phyloP scores from a whole-genome alignment of 2,113 vertebrate genomes.

The Oncorhynchus kisutch region DNA sequence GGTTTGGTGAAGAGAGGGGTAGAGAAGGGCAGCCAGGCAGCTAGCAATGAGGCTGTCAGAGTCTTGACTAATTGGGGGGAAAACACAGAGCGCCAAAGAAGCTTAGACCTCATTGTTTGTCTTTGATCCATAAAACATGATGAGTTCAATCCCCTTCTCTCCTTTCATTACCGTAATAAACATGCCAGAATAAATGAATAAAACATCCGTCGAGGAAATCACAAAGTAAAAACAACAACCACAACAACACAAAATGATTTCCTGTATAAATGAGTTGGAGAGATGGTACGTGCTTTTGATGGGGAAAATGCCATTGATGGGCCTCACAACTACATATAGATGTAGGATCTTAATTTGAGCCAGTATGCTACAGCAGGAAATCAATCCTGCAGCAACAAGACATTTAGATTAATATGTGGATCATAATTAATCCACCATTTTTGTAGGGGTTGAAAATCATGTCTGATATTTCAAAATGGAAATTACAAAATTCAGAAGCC shows the following conservation, averaged over 20 bases:
- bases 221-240: constrained; percentile 19
- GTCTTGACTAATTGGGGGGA: constrained; percentile 42
- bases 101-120: constrained; percentile 40
- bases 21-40: too few species aligned
- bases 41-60: constrained; percentile 11
- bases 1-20: too few species aligned
- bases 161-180: constrained; percentile 52
- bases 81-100: constrained; percentile 22
- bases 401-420: too few species aligned
- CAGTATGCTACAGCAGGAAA: too few species aligned
- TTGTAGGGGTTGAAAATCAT: too few species aligned
- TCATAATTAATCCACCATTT: too few species aligned
- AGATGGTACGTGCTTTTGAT: neutral
- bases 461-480: too few species aligned
- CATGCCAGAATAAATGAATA: constrained; percentile 41
- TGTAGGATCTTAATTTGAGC: too few species aligned
- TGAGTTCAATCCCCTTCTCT: constrained; percentile 27
- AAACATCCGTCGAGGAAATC: constrained; percentile 39
- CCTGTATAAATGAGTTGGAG: neutral
- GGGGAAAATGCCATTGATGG: too few species aligned
- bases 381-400: too few species aligned
- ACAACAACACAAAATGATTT: constrained; percentile 27
- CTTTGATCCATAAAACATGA: constrained; percentile 63
- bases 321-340: too few species aligned
- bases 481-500: too few species aligned